Base-by-base conservation (phyloP, 2,113 vertebrate genomes). In the Rhinoderma darwinii region DNA sequence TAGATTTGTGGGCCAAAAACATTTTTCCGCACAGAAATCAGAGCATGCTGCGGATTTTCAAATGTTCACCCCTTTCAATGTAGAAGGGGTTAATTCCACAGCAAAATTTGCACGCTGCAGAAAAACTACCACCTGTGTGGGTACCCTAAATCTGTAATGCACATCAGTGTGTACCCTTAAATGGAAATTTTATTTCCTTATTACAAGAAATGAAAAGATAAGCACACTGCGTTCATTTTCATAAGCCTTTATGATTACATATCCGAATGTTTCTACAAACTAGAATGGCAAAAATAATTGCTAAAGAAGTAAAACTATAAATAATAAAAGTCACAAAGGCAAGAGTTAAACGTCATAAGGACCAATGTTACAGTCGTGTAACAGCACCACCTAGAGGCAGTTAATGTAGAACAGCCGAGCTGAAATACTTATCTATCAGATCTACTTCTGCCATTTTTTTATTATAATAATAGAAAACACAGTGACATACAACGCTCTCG, bases 311-410 rank as follows among this genome's bases (percentile, higher is more conserved):
- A 22, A 75, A 8, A 27, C 7, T 1, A 44, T 27, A 70, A 17
- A 41, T 22, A 77, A 77, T 8, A 41, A 76, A 43, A 47, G 27
- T 30, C 44, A 20, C 15, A 77, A 51, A 47, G 22, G 25, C 15
- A 77, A 77, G 74, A 32, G 74, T 77, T 77, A 77, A 77, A 50
- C 18, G 44, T 50, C 72, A 12, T 0, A 50, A 44, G 20, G 37
- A 4, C 30, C 30, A 0, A 56, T 41, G 37, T 43, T 59, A 27
- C 54, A 20, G 20, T 41, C 70, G 39, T 84, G 68, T 73, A 84
- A 91, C 92, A 90, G 91, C 91, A 89, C 91, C 93, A 90, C 91
- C 92, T 93, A 87, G 88, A 93, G 94, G 92, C 73, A 30, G 63
- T 17, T n/a, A 5, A 4, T 25, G 43, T 0, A 15, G 43, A 18